Conservation (phyloP, 1,140 invertebrate species). For the Bradysia coprophila region DNA sequence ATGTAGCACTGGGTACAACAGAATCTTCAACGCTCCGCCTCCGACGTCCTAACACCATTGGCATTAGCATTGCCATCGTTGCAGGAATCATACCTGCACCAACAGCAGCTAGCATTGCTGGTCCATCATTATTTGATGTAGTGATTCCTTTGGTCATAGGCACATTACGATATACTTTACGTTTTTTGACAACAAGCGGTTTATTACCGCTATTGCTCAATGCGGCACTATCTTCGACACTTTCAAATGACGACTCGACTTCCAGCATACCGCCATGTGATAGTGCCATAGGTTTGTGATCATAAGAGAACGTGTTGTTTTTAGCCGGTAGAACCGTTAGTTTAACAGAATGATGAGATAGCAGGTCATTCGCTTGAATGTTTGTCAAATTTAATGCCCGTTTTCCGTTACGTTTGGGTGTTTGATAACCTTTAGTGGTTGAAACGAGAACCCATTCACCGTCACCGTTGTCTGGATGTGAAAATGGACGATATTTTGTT, state of each 20-base stretch:
- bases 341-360: conserved; percentile 33
- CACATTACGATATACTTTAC: conserved; percentile 2
- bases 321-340: conserved; percentile 47
- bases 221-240: conserved; percentile 33
- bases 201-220: background rate
- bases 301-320: conserved; percentile 48
- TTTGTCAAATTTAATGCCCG: conserved; percentile 20
- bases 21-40: conserved; percentile 21
- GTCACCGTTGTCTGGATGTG: conserved; percentile 38
- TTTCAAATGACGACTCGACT: conserved; percentile 45
- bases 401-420: conserved; percentile 26
- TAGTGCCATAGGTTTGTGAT: conserved; percentile 46
- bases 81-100: conserved; percentile 58
- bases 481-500: conserved; percentile 13
- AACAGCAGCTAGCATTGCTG: conserved; percentile 47
- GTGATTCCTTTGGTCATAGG: conserved; percentile 13
- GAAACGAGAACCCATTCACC: conserved; percentile 59
- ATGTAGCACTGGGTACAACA: no score
- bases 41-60: conserved; percentile 45
- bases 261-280: conserved; percentile 56
- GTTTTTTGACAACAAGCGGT: background rate
- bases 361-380: conserved; percentile 4
- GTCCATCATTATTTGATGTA: conserved; percentile 28
- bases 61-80: conserved; percentile 58
- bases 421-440: conserved; percentile 51